phyloP scores from a whole-genome alignment of 2,888 invertebrate species.

The Netelia melanura region DNA sequence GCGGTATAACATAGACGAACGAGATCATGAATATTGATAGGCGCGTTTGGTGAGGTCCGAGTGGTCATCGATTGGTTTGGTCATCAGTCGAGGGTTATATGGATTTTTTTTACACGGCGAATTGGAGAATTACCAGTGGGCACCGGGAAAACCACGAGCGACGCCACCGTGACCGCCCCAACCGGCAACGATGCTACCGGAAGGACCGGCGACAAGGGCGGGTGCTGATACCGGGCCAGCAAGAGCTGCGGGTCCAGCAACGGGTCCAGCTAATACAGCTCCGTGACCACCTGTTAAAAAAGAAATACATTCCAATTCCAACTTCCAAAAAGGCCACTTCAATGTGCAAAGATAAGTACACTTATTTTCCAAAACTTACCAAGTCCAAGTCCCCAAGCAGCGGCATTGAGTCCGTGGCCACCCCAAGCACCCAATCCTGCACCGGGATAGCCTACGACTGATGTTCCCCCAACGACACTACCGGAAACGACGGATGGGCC shows the following conservation, averaged over 20 bases:
- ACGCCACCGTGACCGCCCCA: constrained; percentile 76
- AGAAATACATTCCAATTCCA: constrained; percentile 17
- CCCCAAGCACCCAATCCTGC: constrained; percentile 54
- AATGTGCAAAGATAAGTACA: too few relatives aligned
- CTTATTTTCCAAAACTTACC: constrained; percentile 12
- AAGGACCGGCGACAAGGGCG: constrained; percentile 82
- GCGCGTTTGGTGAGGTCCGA: constrained; percentile 69
- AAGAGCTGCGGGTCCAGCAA: constrained; percentile 78
- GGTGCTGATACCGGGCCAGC: constrained; percentile 81
- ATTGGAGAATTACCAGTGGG: constrained; percentile 74
- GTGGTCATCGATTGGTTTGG: constrained; percentile 63
- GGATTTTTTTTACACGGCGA: neutral
- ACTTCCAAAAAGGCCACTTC: neutral
- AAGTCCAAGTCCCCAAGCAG: constrained; percentile 59
- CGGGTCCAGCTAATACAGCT: constrained; percentile 80
- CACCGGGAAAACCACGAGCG: constrained; percentile 73
- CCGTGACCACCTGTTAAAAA: constrained; percentile 74
- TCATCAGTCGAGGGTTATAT: constrained; percentile 56
- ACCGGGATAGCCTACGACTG: constrained; percentile 75
- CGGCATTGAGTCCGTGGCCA: neutral
- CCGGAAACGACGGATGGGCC: constrained; percentile 81
- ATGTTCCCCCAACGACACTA: constrained; percentile 79
- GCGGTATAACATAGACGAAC: constrained; percentile 72
- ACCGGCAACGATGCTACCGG: constrained; percentile 81
- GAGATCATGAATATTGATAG: constrained; percentile 79